A percentile compares a stretch with the other conserved stretches of the same genome.
Conservation (phyloP, 2,888 invertebrate species). For the Scelioninae gen. 2 region DNA sequence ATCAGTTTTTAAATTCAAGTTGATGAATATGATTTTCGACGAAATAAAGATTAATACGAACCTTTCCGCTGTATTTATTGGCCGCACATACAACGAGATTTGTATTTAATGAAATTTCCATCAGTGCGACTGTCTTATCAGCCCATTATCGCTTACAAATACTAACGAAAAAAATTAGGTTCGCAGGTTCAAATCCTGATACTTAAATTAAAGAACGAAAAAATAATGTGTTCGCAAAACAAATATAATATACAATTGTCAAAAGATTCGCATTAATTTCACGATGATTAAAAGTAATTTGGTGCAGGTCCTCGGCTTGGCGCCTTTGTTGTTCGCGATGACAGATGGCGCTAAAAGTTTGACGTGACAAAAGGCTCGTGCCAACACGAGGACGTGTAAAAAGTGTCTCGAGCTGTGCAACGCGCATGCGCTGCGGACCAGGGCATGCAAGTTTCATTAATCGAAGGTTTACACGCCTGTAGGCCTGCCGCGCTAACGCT, state of each 20-base stretch:
- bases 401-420: conserved; percentile 11
- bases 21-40: conserved; percentile 17
- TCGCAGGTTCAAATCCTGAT: too few relatives aligned
- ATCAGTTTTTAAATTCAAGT: conserved; percentile 17
- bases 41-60: conserved; percentile 12
- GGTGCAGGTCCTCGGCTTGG: neutral
- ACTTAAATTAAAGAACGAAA: too few relatives aligned
- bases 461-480: conserved; percentile 33
- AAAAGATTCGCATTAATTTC: too few relatives aligned
- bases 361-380: conserved; percentile 16
- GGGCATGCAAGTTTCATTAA: conserved; percentile 46
- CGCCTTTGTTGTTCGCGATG: conserved; percentile 7
- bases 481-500: conserved; percentile 4
- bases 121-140: too few relatives aligned
- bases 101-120: too few relatives aligned
- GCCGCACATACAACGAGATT: too few relatives aligned
- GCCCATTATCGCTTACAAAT: too few relatives aligned
- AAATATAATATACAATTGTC: too few relatives aligned
- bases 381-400: conserved; percentile 7
- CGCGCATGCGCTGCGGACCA: neutral
- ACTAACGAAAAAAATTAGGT: too few relatives aligned
- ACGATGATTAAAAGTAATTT: too few relatives aligned
- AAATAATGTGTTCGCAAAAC: too few relatives aligned
- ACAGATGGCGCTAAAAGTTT: conserved; percentile 14
- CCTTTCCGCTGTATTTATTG: too few relatives aligned